Percentiles rank a stretch among this genome's conserved stretches.
These are phyloP conservation scores for Camarhynchus parvulus DNA, from an alignment of 2,113 vertebrate species.

Conservation along the genomic window DNA sequence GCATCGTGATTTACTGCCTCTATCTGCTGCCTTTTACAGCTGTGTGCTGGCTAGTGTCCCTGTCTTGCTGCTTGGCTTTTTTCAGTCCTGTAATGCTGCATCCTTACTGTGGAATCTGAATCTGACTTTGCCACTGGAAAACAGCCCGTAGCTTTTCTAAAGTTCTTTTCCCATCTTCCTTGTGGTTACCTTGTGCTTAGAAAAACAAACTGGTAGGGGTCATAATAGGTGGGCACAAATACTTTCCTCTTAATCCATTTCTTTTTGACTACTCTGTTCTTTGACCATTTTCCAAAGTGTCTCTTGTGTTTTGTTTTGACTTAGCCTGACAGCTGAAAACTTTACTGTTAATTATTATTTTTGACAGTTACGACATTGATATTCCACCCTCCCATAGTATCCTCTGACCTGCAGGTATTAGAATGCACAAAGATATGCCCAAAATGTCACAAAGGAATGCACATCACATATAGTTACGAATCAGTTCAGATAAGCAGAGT, in stretches of 20 bases:
- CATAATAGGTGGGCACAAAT: neutral
- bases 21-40: conserved; percentile 42
- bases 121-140: neutral
- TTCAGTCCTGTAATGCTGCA: neutral
- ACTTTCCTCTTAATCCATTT: neutral
- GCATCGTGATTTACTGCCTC: conserved; percentile 12
- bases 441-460: conserved; percentile 28
- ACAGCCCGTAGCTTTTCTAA: neutral
- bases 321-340: neutral
- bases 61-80: conserved; percentile 2
- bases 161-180: neutral
- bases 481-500: conserved; percentile 12
- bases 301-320: neutral
- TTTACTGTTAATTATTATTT: conserved; percentile 25
- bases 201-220: neutral
- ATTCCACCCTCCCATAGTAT: neutral
- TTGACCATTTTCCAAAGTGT: neutral
- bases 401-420: conserved; percentile 17
- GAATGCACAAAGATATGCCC: neutral
- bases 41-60: conserved; percentile 39
- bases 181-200: neutral
- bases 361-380: neutral
- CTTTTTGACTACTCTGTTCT: neutral
- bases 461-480: neutral
- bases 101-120: neutral